These are phyloP conservation scores for Trichonephila inaurata DNA, from an alignment of 1,140 invertebrate species.

Conservation along the genomic window DNA sequence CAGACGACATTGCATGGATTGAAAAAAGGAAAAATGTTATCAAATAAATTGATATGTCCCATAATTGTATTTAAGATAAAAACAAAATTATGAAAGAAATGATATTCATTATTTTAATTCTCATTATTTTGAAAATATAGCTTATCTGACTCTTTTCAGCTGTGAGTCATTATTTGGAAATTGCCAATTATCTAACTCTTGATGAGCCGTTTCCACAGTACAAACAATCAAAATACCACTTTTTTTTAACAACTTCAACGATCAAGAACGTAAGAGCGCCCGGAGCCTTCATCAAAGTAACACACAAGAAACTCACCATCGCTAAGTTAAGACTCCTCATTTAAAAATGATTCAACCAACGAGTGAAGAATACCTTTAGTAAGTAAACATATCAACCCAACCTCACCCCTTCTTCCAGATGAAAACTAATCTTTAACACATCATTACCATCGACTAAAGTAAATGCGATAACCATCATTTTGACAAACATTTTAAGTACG, in stretches of 20 bases:
- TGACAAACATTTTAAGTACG: conserved; percentile 6
- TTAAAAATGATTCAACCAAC: not conserved
- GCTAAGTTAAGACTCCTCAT: no score
- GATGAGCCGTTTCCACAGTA: not conserved
- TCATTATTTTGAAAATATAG: not conserved
- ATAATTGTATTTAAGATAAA: not conserved
- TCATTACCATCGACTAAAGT: not conserved
- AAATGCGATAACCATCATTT: conserved; percentile 34
- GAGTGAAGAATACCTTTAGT: not conserved
- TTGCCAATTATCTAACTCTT: not conserved
- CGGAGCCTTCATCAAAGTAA: not conserved
- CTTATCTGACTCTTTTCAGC: not conserved
- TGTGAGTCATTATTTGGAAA: not conserved
- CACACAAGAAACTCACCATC: not conserved
- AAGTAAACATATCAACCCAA: not conserved
- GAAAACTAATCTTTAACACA: conserved; percentile 32
- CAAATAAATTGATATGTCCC: no score
- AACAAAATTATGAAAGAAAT: not conserved
- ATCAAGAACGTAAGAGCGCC: not conserved
- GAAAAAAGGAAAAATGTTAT: no score
- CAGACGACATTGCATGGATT: no score
- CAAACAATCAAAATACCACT: not conserved
- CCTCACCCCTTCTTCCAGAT: not conserved
- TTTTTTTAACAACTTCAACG: not conserved
- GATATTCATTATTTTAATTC: not conserved